Evolutionary conservation across 2,797 vertebrate species (phyloP), one percentile per base, ranked within the genome.

Genomic region (Melanotaenia parkinsoni): DNA sequence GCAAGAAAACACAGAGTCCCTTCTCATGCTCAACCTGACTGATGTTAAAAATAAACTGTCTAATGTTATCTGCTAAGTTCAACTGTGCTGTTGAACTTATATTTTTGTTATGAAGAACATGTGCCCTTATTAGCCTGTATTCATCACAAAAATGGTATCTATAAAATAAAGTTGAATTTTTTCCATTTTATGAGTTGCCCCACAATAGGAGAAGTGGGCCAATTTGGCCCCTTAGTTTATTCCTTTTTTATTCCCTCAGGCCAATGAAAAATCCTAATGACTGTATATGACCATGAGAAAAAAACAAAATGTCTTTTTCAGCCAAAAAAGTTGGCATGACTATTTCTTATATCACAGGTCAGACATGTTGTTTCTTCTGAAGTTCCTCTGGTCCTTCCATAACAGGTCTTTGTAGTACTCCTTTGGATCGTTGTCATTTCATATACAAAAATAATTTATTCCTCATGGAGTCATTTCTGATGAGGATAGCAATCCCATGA

Each of bases 401-500:
- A 59, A 51, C 13, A 20, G 3, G 2, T 57, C 35, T n/a, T 6
- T 22, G 2, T 45, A 38, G 26, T 40, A 50, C 47, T 74, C 20
- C 58, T 61, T 56, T 82, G 47, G 50, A 50, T 22, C 53, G 33
- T 2, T 58, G 64, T 68, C 53, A 70, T 69, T 62, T 67, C 3
- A 72, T 20, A 67, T 58, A 58, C 33, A 26, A 14, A 76, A 74
- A 74, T 56, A 62, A 70, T 56, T 11, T 1, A 26, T 67, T 83
- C 72, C 83, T 65, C 2, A 56, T 62, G 35, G 47, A 71, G 16
- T 70, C 1, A 9, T 74, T 70, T 54, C 62, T 74, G 45, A 85
- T 70, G 72, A 76, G 8, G 58, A 64, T 75, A 84, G 9, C 66
- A 83, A 64, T 40, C 30, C 37, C 37, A 26, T 18, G 38, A 26